Evolutionary conservation across 2,888 invertebrate genomes (phyloP), one percentile per base, ranked within the genome.

Genomic region (Petrolisthes cinctipes): DNA sequence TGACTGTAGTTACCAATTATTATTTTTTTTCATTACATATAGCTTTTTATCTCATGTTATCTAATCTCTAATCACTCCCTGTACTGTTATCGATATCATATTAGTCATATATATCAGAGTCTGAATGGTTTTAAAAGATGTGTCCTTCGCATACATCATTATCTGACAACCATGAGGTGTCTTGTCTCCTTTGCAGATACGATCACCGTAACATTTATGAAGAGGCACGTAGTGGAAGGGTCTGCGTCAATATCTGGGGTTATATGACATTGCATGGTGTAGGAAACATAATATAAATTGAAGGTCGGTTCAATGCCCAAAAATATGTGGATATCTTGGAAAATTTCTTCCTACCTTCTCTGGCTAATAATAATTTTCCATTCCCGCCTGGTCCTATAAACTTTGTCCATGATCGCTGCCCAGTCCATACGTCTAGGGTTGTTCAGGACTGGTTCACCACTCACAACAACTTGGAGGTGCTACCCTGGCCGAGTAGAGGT

Each of bases 391-490:
- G 51, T 51, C 82, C 37, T 4, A 61, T 57, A 56, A 0, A 51
- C 17, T 57, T 81, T 51, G 14, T 81, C n/a, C n/a, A 81, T 6
- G 81, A 81, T 61, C 81, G 61, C 14, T 81, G 81, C 17, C 56
- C 81, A 5, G 23, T 57, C 56, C 82, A 66, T 37, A 66, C 66
- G 66, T 53, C 66, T 68, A 37, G 82, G 37, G 54, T 66, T 11
- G 82, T 82, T 20, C 83, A 73, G 54, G 7, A 53, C 20, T 83
- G 83, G 83, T 83, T 83, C 54, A 14, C 37, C 20, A 56, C 23
- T 23, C 4, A 56, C 5, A 61, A 68, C 7, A 56, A 66, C 68
- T 37, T 68, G 51, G 20, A 51, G 11, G 17, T 82, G 61, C 82
- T 82, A 6, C 37, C 51, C 5, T 66, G 20, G 66, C 82, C 66